These are phyloP conservation scores for Rhizomys pruinosus DNA, from an alignment of 2,113 vertebrate genomes.

Conservation along the genomic window DNA sequence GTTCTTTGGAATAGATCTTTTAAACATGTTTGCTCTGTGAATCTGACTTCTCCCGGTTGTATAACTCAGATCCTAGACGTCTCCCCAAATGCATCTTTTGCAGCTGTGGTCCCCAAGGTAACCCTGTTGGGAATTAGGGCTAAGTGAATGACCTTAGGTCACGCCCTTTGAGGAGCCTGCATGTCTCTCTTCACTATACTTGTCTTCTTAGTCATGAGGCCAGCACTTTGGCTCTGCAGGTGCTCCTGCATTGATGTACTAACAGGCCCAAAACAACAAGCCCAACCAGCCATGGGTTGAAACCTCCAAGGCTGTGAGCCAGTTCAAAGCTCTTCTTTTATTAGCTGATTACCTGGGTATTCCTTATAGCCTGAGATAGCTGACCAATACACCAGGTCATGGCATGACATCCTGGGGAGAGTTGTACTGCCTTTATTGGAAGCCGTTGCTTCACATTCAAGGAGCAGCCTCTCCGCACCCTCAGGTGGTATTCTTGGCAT, in stretches of 20 bases:
- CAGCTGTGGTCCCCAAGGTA: not conserved
- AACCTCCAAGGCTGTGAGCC: not conserved
- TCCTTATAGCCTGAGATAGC: not conserved
- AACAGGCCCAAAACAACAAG: too few relatives aligned
- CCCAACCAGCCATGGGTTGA: too few relatives aligned
- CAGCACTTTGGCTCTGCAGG: not conserved
- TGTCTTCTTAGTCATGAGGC: not conserved
- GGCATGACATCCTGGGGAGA: rapidly evolving
- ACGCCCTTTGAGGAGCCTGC: not conserved
- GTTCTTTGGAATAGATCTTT: not conserved
- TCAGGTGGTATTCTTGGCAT: rapidly evolving
- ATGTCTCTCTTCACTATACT: not conserved
- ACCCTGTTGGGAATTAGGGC: not conserved
- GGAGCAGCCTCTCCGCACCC: not conserved
- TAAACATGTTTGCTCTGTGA: not conserved
- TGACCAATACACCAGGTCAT: too few relatives aligned
- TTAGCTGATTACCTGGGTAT: not conserved
- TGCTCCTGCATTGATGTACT: not conserved
- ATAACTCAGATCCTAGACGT: not conserved
- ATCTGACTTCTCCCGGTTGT: not conserved
- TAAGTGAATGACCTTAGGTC: not conserved
- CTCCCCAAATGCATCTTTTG: not conserved
- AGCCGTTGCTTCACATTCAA: not conserved
- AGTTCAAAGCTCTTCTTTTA: not conserved
- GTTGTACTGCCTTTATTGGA: rapidly evolving